Percentiles rank a stretch among this genome's conserved stretches.
phyloP scores from a whole-genome alignment of 2,888 invertebrate genomes.

The Phengaris arion region DNA sequence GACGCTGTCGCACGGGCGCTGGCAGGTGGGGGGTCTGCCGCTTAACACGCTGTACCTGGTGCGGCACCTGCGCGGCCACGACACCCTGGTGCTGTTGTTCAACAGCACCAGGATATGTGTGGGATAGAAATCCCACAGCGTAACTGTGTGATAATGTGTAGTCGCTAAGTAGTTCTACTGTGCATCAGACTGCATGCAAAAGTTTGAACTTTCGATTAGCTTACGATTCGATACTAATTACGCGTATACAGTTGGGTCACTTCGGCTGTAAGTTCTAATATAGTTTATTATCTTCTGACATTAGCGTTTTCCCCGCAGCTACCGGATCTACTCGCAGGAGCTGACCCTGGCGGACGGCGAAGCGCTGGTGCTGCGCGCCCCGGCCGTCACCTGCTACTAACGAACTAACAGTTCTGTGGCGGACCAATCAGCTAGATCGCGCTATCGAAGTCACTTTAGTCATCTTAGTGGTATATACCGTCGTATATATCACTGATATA shows the following conservation, averaged over 20 bases:
- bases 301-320: neutral
- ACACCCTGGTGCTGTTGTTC: slow-evolving; percentile 65
- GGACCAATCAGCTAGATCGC: neutral
- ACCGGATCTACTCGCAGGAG: slow-evolving; percentile 8
- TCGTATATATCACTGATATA: neutral
- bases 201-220: too few species aligned
- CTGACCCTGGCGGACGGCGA: neutral
- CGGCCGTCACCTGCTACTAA: neutral
- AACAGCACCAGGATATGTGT: too few species aligned
- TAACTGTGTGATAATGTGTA: too few species aligned
- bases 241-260: too few species aligned
- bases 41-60: slow-evolving; percentile 51
- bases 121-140: too few species aligned
- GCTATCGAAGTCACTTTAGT: neutral
- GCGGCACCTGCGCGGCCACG: slow-evolving; percentile 51
- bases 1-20: slow-evolving; percentile 60
- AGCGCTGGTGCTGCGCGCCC: neutral
- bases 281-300: too few species aligned
- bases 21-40: slow-evolving; percentile 53
- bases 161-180: too few species aligned
- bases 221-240: too few species aligned
- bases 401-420: neutral
- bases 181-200: too few species aligned
- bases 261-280: too few species aligned
- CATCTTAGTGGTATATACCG: too few species aligned